phyloP scores from a whole-genome alignment of 2,888 invertebrate genomes.

The Baronia brevicornis region DNA sequence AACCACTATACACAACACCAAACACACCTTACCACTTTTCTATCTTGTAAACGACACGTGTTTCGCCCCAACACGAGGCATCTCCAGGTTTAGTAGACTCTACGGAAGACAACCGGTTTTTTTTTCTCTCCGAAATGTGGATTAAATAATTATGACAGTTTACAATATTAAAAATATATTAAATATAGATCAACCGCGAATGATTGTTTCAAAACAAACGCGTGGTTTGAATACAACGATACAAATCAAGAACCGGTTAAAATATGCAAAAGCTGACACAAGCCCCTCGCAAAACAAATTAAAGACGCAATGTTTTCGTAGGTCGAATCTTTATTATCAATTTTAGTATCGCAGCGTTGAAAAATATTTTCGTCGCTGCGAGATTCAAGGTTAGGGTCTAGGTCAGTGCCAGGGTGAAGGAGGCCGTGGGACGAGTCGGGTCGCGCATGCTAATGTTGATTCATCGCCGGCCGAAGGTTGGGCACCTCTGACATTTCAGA shows the following conservation, averaged over 20 bases:
- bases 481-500: slow-evolving; percentile 53
- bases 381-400: slow-evolving; percentile 33
- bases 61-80: too few relatives aligned
- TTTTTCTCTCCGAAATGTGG: too few relatives aligned
- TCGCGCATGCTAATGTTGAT: slow-evolving; percentile 42
- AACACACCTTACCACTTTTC: too few relatives aligned
- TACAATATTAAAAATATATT: not conserved
- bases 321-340: slow-evolving; percentile 12
- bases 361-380: slow-evolving; percentile 32
- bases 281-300: too few relatives aligned
- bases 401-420: slow-evolving; percentile 33
- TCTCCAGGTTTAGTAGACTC: too few relatives aligned
- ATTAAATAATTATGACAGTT: too few relatives aligned
- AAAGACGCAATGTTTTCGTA: too few relatives aligned
- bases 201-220: slow-evolving; percentile 6
- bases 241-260: slow-evolving; percentile 16
- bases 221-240: slow-evolving; percentile 8
- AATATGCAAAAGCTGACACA: slow-evolving; percentile 21
- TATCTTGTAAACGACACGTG: too few relatives aligned
- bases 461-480: slow-evolving; percentile 50
- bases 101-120: too few relatives aligned
- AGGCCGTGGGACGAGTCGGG: slow-evolving; percentile 51
- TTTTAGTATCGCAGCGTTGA: slow-evolving; percentile 22
- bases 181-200: not conserved
- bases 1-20: too few relatives aligned